Conservation (phyloP, 2,113 vertebrate species). For the Sinosuthora webbiana region DNA sequence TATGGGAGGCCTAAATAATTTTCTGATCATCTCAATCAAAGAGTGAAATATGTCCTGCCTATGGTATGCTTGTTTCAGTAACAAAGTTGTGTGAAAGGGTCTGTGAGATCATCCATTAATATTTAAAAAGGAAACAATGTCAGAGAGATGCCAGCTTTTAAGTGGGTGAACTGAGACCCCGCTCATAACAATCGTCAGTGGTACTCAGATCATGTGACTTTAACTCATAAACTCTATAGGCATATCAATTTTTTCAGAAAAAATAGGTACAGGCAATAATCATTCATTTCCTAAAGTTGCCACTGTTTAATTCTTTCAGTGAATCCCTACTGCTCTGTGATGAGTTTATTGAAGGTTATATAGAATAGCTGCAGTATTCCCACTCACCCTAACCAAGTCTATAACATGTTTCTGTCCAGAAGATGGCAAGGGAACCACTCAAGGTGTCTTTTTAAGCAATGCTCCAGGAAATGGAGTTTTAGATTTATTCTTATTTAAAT, state of each 20-base stretch:
- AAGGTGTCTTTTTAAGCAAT: neutral
- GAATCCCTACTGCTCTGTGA: neutral
- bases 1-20: neutral
- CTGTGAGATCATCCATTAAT: neutral
- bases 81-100: neutral
- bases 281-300: neutral
- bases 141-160: neutral
- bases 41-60: neutral
- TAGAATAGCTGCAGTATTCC: neutral
- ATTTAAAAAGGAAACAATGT: neutral
- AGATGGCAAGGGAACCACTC: neutral
- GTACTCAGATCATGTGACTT: neutral
- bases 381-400: neutral
- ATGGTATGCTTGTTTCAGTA: neutral
- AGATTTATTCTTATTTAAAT: slow-evolving; percentile 32
- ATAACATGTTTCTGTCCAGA: neutral
- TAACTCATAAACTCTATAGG: neutral
- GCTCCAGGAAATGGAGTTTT: neutral
- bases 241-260: neutral
- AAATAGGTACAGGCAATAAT: neutral
- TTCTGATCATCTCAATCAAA: neutral
- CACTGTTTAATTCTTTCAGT: neutral
- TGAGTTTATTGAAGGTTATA: neutral
- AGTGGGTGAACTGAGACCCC: neutral
- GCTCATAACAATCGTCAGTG: neutral